A percentile compares a stretch with the other conserved stretches of the same genome.
Evolutionary conservation across 1,140 invertebrate species (phyloP).

Genomic region (Batillaria attramentaria): DNA sequence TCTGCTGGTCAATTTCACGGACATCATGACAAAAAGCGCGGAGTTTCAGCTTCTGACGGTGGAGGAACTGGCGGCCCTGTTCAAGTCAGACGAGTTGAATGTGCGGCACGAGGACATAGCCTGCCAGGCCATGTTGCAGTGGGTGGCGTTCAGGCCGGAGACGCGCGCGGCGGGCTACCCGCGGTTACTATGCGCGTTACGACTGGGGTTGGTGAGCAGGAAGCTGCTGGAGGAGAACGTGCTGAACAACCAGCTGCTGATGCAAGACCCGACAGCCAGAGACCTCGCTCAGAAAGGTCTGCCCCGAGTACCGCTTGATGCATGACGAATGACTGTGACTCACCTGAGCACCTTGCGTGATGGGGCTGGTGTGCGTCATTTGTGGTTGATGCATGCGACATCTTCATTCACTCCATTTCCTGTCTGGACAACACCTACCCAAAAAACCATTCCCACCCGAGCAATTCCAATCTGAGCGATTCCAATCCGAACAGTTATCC

Average conservation of each 20-base stretch:
- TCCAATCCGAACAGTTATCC: too few species aligned
- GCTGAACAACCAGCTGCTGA: slow-evolving; percentile 7
- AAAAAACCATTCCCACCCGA: too few species aligned
- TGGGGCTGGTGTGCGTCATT: too few species aligned
- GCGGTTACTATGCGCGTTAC: slow-evolving; percentile 39
- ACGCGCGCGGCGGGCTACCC: slow-evolving; percentile 28
- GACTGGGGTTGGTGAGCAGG: slow-evolving; percentile 42
- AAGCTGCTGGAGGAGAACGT: slow-evolving; percentile 37
- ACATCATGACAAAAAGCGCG: slow-evolving; percentile 92
- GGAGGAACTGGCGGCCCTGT: slow-evolving; percentile 91
- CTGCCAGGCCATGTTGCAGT: slow-evolving; percentile 92
- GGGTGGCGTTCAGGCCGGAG: slow-evolving; percentile 90
- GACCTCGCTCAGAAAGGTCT: slow-evolving; percentile 40
- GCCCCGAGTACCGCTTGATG: too few species aligned
- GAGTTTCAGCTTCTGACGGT: slow-evolving; percentile 95
- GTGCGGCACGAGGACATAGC: slow-evolving; percentile 96
- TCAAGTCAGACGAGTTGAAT: slow-evolving; percentile 97
- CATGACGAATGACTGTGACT: too few species aligned
- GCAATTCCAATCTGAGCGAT: too few species aligned
- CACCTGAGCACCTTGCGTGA: too few species aligned
- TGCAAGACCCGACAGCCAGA: slow-evolving; percentile 28
- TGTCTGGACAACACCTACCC: too few species aligned
- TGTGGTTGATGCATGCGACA: too few species aligned
- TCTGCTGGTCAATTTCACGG: slow-evolving; percentile 49
- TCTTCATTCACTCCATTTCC: too few species aligned